Base-by-base conservation (phyloP, 1,140 invertebrate species). In the Lasioglossum baleicum region DNA sequence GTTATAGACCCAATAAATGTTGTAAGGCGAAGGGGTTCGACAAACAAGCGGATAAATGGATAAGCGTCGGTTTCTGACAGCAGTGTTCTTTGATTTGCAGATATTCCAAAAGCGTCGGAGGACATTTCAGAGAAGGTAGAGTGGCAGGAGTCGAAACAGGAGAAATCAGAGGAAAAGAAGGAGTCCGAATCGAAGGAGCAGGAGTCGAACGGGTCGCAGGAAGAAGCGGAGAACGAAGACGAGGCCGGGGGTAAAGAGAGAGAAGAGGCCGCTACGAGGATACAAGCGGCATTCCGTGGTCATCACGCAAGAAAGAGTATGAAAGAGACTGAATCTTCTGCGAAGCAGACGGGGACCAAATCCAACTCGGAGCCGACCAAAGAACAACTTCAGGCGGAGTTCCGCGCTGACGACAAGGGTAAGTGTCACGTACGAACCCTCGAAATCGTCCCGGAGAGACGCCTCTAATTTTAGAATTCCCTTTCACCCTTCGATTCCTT, bases 321-420 rank as follows among this genome's bases (percentile, higher is more conserved):
- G 87, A 92, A 92, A 92, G 93, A 94, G 82, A 89, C 88, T 76
- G 90, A 91, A 90, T 90, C 89, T 82, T 87, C 89, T 81, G 87
- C 84, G 70, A 92, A 89, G 74, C 83, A 88, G 87, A 92, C 90
- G 83, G 90, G 82, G 77, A 87, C 82, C 74, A 80, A 91, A 84
- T 90, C 92, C 74, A 93, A 94, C 72, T 89, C 90, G 44, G 95
- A 96, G 90, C 95, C 95, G 42, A 95, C 95, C 75, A 95, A 94
- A 90, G 95, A 96, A 84, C 94, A 97, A 90, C 93, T 97, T 75
- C 95, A 96, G 88, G 94, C 95, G 68, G 96, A 97, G 91, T 97
- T 97, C 91, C 93, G 95, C 81, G 93, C 95, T 76, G 96, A 96
- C 91, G 96, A 97, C 93, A 95, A 95, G 94, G 96, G 96, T 97